Base-by-base conservation (phyloP, 2,888 invertebrate genomes). In the Orthosia gothica region DNA sequence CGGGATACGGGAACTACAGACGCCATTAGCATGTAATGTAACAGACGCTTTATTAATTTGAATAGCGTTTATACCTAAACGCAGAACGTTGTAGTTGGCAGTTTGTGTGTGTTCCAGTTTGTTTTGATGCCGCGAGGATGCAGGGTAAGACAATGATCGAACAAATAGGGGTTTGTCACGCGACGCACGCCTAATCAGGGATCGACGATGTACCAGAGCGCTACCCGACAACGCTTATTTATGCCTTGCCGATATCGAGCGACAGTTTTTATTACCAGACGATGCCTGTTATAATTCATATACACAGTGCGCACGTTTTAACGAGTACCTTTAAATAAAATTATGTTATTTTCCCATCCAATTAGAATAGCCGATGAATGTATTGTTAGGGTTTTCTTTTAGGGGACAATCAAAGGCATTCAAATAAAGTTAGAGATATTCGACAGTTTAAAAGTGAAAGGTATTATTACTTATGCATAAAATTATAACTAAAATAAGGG, bases 151-250 rank as follows among this genome's bases (percentile, higher is more conserved):
- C 96, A 96, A 95, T 95, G 95, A 95, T 95, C 93, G 92, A 93
- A 95, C 96, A 95, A 96, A 96, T 96, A 96, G 96, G 91, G 92
- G 88, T 94, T 94, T 93, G 96, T 95, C 96, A 96, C 96, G 96
- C 96, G 89, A 96, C 81, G 88, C 86, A 83, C 81, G 87, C 88
- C 93, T 95, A 95, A 96, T 96, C 96, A 93, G 91, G 88, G 89
- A 95, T 96, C 95, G 92, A 84, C 90, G 90, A 89, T 94, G 95
- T 95, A 91, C 90, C 90, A 79, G 90, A 92, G 91, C 92, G 93
- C 93, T 93, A 93, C 94, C 89, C 93, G 89, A 93, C 94, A 93
- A 91, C 88, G 89, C 86, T 95, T 95, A 96, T 96, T 95, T 96
- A 96, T 95, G 93, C 92, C 89, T 92, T 90, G 87, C 91, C 90